Conservation (phyloP, 2,888 invertebrate species). For the Chalcis sispes region DNA sequence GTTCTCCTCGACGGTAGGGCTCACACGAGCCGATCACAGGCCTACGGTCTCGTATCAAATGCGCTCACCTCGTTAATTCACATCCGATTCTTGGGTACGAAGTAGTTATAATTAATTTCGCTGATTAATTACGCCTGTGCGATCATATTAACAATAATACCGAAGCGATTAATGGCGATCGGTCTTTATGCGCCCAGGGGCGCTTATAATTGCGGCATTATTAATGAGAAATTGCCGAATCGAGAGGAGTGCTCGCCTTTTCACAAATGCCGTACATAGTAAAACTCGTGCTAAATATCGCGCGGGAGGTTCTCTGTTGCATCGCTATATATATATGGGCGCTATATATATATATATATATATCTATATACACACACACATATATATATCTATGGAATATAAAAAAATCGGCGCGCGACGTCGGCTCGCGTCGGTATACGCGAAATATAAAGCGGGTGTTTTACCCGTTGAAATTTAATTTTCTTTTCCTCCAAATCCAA, state of each 20-base stretch:
- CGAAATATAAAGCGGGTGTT: background rate
- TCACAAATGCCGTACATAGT: background rate
- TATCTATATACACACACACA: no score
- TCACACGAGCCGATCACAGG: no score
- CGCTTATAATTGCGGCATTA: background rate
- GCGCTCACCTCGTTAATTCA: background rate
- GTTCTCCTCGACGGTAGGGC: background rate
- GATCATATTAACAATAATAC: constrained; percentile 21
- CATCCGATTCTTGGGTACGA: constrained; percentile 3
- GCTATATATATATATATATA: no score
- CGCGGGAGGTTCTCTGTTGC: background rate
- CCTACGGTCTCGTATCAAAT: no score
- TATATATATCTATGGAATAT: no score
- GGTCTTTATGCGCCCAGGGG: background rate
- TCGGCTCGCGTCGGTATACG: background rate
- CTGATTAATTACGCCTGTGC: constrained; percentile 7
- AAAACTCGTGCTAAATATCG: background rate
- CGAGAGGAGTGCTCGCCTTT: background rate
- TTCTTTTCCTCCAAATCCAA: constrained; percentile 10
- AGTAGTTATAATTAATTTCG: constrained; percentile 26
- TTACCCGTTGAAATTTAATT: constrained; percentile 40
- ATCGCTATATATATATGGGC: background rate
- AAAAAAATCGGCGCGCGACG: background rate
- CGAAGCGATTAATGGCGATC: constrained; percentile 9
- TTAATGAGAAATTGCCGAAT: constrained; percentile 15